Conservation (phyloP, 2,113 vertebrate species). For the Pseudonaja textilis region DNA sequence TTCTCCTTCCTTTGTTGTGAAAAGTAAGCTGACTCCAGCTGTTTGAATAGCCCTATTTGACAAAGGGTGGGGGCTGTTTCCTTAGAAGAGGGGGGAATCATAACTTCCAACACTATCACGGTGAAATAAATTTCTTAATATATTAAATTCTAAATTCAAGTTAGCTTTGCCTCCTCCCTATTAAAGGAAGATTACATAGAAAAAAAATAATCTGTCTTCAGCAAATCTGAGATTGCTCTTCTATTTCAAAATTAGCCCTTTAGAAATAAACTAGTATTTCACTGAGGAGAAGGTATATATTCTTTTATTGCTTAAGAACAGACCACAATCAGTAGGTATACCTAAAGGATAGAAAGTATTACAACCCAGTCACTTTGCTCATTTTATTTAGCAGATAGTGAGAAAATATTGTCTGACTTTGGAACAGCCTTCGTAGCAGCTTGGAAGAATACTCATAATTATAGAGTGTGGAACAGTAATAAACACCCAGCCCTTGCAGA, state of each 20-base stretch:
- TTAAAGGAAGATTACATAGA: background rate
- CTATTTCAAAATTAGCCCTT: background rate
- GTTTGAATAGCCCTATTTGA: no score
- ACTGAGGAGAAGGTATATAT: background rate
- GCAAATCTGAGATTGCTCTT: background rate
- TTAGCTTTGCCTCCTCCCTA: background rate
- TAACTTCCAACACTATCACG: no score
- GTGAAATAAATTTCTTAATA: background rate
- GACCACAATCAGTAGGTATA: background rate
- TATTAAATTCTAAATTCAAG: background rate
- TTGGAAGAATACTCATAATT: slow-evolving; percentile 96
- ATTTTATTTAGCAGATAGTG: slow-evolving; percentile 79
- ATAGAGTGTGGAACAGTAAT: slow-evolving; percentile 93
- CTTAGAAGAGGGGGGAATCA: no score
- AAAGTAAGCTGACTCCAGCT: no score
- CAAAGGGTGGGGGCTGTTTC: no score
- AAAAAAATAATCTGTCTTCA: background rate
- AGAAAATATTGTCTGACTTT: slow-evolving; percentile 88
- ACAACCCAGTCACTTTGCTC: slow-evolving; percentile 6
- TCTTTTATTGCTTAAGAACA: background rate
- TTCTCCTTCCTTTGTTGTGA: no score
- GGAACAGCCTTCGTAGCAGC: slow-evolving; percentile 82
- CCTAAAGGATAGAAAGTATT: background rate
- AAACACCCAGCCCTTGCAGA: slow-evolving; percentile 86
- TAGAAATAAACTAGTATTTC: background rate